phyloP scores from a whole-genome alignment of 2,888 invertebrate species.

The Neuroscelio doddi region DNA sequence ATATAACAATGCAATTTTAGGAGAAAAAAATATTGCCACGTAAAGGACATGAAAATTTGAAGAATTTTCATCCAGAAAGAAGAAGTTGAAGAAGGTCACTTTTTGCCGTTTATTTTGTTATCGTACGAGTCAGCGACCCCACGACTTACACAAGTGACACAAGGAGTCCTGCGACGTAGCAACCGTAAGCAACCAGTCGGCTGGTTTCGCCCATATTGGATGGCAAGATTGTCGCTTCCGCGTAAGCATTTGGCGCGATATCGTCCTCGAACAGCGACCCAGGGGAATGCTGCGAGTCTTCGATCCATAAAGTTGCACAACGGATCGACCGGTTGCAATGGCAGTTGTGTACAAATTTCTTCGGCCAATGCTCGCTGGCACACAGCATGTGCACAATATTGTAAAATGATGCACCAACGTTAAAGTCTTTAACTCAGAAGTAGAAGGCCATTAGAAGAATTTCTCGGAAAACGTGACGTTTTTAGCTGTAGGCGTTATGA shows the following conservation, averaged over 20 bases:
- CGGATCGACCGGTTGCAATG: constrained; percentile 26
- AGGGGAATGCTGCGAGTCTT: constrained; percentile 16
- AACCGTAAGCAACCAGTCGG: neutral
- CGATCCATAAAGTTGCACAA: constrained; percentile 38
- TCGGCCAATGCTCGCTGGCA: constrained; percentile 1
- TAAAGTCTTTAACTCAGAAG: constrained; percentile 13
- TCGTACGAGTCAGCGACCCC: too few relatives aligned
- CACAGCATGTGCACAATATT: constrained; percentile 23
- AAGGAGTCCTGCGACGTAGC: too few relatives aligned
- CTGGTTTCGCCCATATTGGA: constrained; percentile 6
- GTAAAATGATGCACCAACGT: constrained; percentile 18
- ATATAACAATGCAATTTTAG: too few relatives aligned
- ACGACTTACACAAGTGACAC: too few relatives aligned
- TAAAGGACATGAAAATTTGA: too few relatives aligned
- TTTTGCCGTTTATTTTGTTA: too few relatives aligned
- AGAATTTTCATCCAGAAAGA: too few relatives aligned
- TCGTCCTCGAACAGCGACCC: constrained; percentile 22
- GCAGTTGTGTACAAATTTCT: constrained; percentile 34
- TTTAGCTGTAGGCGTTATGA: constrained; percentile 4
- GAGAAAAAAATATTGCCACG: too few relatives aligned
- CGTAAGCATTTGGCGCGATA: constrained; percentile 28
- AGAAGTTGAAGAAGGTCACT: too few relatives aligned
- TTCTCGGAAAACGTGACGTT: constrained; percentile 14
- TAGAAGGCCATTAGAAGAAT: constrained; percentile 17
- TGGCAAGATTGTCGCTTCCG: constrained; percentile 19